These are phyloP conservation scores for Agapostemon virescens DNA, from an alignment of 2,888 invertebrate genomes.

Conservation along the genomic window DNA sequence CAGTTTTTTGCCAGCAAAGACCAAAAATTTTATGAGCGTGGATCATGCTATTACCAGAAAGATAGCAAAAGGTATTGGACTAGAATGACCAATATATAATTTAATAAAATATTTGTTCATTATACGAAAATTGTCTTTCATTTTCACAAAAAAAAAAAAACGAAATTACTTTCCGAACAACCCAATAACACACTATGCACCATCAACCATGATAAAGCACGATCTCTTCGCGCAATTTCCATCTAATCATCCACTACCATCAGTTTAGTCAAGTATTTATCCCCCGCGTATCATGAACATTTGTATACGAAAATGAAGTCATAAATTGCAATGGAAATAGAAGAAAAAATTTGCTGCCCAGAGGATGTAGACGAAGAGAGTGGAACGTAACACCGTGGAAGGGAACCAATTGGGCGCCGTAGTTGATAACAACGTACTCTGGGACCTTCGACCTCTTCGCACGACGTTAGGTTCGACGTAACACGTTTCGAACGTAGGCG, in stretches of 20 bases:
- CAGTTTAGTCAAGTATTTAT: background rate
- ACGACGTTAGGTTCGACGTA: constrained; percentile 46
- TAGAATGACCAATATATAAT: no score
- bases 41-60: no score
- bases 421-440: constrained; percentile 48
- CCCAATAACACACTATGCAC: no score
- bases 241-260: background rate
- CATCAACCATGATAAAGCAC: background rate
- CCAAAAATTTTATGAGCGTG: no score
- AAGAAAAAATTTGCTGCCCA: background rate
- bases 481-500: constrained; percentile 59
- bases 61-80: no score
- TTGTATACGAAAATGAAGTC: background rate
- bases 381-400: background rate
- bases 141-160: no score
- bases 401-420: constrained; percentile 19
- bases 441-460: constrained; percentile 57
- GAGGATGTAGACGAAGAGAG: background rate
- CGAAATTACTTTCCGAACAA: no score
- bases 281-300: background rate
- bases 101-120: no score
- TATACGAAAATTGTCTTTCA: no score
- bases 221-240: background rate
- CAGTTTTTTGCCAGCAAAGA: no score
- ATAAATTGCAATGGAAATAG: background rate